Base-by-base conservation (phyloP, 2,797 vertebrate genomes). In the Caiman crocodilus region DNA sequence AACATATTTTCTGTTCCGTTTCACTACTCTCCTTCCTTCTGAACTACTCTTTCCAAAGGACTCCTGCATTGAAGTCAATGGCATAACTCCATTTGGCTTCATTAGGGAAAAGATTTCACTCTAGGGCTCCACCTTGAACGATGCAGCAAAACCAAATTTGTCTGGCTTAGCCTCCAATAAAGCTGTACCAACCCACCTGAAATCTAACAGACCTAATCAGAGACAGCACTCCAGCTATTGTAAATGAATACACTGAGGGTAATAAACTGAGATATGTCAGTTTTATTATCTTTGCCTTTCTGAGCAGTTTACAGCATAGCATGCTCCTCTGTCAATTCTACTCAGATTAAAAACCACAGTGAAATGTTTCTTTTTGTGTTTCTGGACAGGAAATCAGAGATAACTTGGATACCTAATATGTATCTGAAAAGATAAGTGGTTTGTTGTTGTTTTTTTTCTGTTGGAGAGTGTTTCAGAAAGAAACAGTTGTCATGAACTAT, bases 321-420 rank as follows among this genome's bases (percentile, higher is more conserved):
- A 6, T 67, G 78, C 84, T 86, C 21, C 63, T 76, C 90, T 87
- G 90, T 93, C 94, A 83, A 0, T 92, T 93, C 74, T 80, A 74
- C 77, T 89, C 87, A 67, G 84, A 94, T 89, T 92, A 94, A 95
- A 90, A 95, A 4, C 25, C 56, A 42, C 18, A 79, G 83, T 82
- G 89, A 90, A 91, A 83, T 89, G 79, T 84, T 93, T 79, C 67
- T 90, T 94, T 83, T 71, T 94, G 88, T 91, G 73, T 82, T 96
- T 93, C 84, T 90, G 87, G 94, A 79, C 1, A 56, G 76, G 79
- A 94, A 95, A 90, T 83, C 76, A 87, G 78, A 93, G 90, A 78
- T 90, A 73, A 88, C 71, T 74, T 83, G 80, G 59, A 79, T 93
- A 94, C 79, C 65, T 94, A 88, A 61, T 87, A 74, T 57, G 63